Evolutionary conservation across 2,797 vertebrate genomes (phyloP).

Genomic region (Melopsittacus undulatus): DNA sequence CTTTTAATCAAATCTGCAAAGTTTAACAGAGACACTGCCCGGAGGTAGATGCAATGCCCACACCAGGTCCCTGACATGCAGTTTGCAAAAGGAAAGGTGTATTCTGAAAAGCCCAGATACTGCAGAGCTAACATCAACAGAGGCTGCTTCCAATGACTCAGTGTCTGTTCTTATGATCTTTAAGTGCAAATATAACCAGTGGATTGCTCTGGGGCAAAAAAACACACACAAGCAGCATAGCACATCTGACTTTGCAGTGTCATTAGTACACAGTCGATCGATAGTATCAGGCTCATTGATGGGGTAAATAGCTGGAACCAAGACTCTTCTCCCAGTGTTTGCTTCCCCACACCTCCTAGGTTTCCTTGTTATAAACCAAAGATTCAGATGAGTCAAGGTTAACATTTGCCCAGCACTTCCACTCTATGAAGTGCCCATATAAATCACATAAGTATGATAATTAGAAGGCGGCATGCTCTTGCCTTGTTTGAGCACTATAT

Average conservation of each 20-base stretch:
- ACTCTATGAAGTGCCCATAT: background rate
- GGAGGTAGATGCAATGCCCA: background rate
- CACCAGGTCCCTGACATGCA: background rate
- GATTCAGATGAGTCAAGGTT: background rate
- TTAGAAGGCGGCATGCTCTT: background rate
- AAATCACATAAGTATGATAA: background rate
- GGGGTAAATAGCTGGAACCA: background rate
- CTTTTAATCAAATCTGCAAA: background rate
- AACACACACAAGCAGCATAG: fast-evolving
- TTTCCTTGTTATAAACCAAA: background rate
- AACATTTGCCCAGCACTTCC: conserved; percentile 23
- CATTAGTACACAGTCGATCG: background rate
- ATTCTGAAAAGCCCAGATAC: background rate
- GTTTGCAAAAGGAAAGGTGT: background rate
- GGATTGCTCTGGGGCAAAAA: background rate
- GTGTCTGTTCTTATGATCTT: background rate
- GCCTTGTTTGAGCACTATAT: background rate
- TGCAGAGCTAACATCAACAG: background rate
- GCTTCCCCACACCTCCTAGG: background rate
- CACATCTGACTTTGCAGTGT: background rate
- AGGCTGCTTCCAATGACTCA: background rate
- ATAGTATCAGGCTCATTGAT: fast-evolving
- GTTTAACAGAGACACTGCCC: background rate
- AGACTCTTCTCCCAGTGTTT: background rate
- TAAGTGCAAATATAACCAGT: background rate